Conservation (phyloP, 2,888 invertebrate species). For the Deroplatys truncata region DNA sequence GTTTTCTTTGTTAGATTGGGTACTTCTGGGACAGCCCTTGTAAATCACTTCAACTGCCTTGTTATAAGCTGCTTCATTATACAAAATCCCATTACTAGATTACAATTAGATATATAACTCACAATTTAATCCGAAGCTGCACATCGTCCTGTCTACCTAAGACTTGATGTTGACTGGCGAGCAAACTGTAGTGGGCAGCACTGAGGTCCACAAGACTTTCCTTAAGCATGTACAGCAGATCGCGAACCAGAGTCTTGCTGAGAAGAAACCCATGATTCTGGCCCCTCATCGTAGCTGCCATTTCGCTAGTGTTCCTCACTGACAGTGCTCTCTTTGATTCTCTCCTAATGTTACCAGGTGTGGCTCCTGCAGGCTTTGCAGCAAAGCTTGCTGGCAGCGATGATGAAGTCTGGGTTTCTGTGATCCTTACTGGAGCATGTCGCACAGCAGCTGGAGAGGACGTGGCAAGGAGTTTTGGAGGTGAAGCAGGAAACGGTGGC, state of each 20-base stretch:
- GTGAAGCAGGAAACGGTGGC: neutral
- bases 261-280: constrained; percentile 52
- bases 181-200: constrained; percentile 22
- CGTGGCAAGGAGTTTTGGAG: neutral
- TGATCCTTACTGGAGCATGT: no score
- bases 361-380: neutral
- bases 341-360: neutral
- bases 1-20: no score
- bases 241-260: constrained; percentile 55
- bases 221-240: constrained; percentile 56
- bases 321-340: neutral
- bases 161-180: neutral
- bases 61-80: no score
- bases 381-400: neutral
- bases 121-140: neutral
- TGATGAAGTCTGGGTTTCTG: neutral
- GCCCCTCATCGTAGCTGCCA: neutral
- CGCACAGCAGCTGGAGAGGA: neutral
- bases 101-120: neutral
- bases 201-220: constrained; percentile 50
- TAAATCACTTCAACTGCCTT: no score
- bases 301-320: neutral
- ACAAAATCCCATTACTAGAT: no score
- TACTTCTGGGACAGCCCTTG: no score
- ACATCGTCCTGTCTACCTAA: neutral